A percentile compares a stretch with the other conserved stretches of the same genome.
These are phyloP conservation scores for Danionella dracula DNA, from an alignment of 2,797 vertebrate genomes.

Conservation along the genomic window DNA sequence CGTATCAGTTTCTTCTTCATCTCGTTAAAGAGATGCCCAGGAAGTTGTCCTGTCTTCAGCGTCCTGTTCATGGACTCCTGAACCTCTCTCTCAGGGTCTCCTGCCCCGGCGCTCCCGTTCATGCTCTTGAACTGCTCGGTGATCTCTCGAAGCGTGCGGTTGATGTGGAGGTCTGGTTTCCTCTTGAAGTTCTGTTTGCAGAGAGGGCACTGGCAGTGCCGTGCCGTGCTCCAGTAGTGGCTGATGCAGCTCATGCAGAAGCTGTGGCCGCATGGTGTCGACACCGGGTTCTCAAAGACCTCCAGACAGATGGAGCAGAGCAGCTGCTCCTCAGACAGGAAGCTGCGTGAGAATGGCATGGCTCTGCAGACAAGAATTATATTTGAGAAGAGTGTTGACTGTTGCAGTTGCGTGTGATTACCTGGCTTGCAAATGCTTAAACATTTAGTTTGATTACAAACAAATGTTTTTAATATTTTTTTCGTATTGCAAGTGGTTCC, in stretches of 20 bases:
- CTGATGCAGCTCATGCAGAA: conserved; percentile 75
- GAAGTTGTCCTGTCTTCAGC: conserved; percentile 1
- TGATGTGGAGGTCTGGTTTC: conserved; percentile 66
- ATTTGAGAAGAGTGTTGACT: neutral
- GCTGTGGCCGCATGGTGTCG: conserved; percentile 78
- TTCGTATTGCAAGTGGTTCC: too few species aligned
- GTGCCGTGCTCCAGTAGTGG: conserved; percentile 59
- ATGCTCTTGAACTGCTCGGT: conserved; percentile 65
- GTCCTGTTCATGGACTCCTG: conserved; percentile 3
- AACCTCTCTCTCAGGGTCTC: neutral
- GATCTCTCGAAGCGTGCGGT: conserved; percentile 70
- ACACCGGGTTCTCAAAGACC: conserved; percentile 63
- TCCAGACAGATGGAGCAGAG: conserved; percentile 72
- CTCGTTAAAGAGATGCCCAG: conserved; percentile 35
- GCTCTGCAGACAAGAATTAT: neutral
- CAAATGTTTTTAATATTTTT: too few species aligned
- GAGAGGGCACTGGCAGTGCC: conserved; percentile 67
- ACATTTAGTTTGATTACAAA: too few species aligned
- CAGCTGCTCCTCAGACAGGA: conserved; percentile 66
- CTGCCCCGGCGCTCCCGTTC: neutral
- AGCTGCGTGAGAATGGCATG: conserved; percentile 37
- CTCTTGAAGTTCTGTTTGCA: conserved; percentile 64
- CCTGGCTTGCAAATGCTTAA: too few species aligned
- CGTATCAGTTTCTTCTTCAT: conserved; percentile 44
- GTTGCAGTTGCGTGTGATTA: too few species aligned